These are phyloP conservation scores for Choristoneura rosaceana DNA, from an alignment of 2,888 invertebrate species.

Conservation along the genomic window DNA sequence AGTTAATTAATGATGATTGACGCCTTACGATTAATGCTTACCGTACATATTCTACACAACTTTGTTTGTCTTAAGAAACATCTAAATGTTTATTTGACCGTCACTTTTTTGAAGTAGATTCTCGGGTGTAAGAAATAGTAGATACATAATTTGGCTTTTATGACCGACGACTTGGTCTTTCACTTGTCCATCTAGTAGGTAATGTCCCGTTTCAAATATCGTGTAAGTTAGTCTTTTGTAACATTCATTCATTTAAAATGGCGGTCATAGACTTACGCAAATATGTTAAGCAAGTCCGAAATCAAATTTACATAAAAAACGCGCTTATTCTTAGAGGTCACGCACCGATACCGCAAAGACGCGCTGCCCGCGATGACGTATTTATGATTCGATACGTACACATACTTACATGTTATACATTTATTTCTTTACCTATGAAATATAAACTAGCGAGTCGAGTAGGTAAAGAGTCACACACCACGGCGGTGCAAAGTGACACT, in stretches of 20 bases:
- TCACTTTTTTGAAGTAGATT: background rate
- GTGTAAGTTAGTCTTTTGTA: background rate
- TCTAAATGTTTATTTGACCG: background rate
- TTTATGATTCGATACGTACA: background rate
- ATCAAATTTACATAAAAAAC: slow-evolving; percentile 14
- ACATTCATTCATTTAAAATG: background rate
- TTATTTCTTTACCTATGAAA: background rate
- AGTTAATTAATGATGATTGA: background rate
- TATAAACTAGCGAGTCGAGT: background rate
- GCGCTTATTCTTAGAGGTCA: slow-evolving; percentile 15
- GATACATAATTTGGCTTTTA: background rate
- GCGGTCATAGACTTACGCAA: slow-evolving; percentile 16
- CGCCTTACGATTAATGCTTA: background rate
- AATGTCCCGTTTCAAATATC: slow-evolving; percentile 1
- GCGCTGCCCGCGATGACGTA: slow-evolving; percentile 10
- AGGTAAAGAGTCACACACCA: background rate
- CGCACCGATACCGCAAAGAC: slow-evolving; percentile 9
- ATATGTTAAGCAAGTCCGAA: background rate
- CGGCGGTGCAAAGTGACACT: background rate
- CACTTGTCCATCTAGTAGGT: background rate
- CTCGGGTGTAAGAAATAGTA: background rate
- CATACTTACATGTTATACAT: background rate
- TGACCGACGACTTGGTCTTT: background rate
- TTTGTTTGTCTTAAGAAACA: background rate
- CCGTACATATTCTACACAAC: background rate